Percentiles rank a stretch among this genome's conserved stretches.
phyloP scores from a whole-genome alignment of 2,113 vertebrate species.

The Circaetus gallicus region DNA sequence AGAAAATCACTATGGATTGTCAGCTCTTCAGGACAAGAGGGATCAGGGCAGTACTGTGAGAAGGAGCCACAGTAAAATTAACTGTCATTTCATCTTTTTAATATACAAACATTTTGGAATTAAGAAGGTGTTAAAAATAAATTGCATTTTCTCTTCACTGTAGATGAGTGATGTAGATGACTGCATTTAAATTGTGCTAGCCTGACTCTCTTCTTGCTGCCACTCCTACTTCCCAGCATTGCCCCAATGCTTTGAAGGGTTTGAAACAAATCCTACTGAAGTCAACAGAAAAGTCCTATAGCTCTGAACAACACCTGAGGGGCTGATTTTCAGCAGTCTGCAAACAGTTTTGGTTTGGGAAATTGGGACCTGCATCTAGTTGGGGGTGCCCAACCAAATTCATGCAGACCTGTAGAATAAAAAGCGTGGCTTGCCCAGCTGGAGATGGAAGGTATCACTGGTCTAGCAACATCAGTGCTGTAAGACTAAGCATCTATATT shows the following conservation, averaged over 20 bases:
- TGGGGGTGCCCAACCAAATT: background rate
- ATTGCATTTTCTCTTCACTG: background rate
- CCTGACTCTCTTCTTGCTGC: background rate
- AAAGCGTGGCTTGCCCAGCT: background rate
- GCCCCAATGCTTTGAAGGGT: background rate
- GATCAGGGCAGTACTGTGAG: background rate
- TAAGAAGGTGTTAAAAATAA: slow-evolving; percentile 13
- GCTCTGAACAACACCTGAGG: background rate
- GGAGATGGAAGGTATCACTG: background rate
- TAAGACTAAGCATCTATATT: background rate
- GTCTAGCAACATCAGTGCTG: background rate
- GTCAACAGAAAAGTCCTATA: background rate
- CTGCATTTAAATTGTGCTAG: background rate
- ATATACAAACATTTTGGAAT: background rate
- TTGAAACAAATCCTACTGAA: background rate
- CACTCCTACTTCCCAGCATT: background rate
- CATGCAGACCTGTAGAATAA: background rate
- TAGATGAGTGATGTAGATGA: background rate
- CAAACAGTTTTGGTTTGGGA: background rate
- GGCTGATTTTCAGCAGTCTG: background rate
- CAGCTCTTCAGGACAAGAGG: background rate
- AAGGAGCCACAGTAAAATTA: background rate
- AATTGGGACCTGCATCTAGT: background rate
- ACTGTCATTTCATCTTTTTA: background rate
- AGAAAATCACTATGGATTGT: background rate